Evolutionary conservation across 2,113 vertebrate species (phyloP).

Genomic region (Eudyptes chrysolophus): DNA sequence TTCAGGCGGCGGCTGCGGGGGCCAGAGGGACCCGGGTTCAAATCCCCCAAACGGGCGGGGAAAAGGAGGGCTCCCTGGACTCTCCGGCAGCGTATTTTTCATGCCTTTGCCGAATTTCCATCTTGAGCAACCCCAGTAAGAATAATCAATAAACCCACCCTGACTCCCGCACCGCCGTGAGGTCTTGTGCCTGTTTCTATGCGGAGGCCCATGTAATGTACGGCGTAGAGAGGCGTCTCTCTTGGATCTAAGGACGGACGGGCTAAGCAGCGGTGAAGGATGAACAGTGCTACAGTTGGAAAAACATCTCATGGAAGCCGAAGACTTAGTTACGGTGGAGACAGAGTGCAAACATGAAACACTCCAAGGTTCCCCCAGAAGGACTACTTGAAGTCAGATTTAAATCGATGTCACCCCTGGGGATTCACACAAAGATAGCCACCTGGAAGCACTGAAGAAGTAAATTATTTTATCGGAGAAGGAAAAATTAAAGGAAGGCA

Average conservation of each 20-base stretch:
- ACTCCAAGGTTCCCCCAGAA: neutral
- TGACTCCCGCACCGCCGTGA: rapidly evolving
- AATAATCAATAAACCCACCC: neutral
- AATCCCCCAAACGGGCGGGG: neutral
- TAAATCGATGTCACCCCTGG: neutral
- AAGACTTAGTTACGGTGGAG: neutral
- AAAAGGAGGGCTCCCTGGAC: neutral
- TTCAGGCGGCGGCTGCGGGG: neutral
- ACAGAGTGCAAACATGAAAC: neutral
- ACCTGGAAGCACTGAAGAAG: neutral
- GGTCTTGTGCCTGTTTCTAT: neutral
- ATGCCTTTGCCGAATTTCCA: neutral
- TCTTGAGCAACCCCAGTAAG: neutral
- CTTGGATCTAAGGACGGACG: too few relatives aligned
- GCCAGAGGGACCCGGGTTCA: neutral
- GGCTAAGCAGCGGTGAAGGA: neutral
- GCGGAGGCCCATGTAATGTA: rapidly evolving
- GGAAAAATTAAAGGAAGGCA: neutral
- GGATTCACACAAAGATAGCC: neutral
- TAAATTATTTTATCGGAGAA: neutral
- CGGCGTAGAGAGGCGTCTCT: rapidly evolving
- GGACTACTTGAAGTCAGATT: neutral
- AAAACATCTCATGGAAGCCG: neutral
- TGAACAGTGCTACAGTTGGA: neutral
- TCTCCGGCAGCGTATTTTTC: rapidly evolving